These are phyloP conservation scores for Lampropteryx suffumata DNA, from an alignment of 2,888 invertebrate species.

Conservation along the genomic window DNA sequence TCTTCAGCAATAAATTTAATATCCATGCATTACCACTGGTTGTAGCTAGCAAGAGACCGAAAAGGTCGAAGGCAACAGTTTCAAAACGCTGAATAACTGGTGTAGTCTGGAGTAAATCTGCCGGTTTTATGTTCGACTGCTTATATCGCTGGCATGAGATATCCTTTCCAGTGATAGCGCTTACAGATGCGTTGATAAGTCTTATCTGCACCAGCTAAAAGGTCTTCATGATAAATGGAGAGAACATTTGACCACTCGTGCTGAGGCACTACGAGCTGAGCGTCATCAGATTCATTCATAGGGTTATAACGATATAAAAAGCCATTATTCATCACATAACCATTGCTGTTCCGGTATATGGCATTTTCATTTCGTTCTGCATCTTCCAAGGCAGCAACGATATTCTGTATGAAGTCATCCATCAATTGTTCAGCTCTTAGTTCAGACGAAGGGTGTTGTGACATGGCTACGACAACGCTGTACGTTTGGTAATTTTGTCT, in stretches of 20 bases:
- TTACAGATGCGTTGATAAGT: slow-evolving; percentile 10
- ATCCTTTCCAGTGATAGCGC: slow-evolving; percentile 31
- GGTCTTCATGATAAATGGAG: slow-evolving; percentile 18
- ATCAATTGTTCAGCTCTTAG: slow-evolving; percentile 30
- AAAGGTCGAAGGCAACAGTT: slow-evolving; percentile 3
- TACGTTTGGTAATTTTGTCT: too few species aligned
- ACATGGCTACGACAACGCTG: slow-evolving; percentile 22
- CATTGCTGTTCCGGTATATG: slow-evolving; percentile 35
- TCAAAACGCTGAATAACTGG: not conserved
- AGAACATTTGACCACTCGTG: slow-evolving; percentile 34
- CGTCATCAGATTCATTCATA: slow-evolving; percentile 23
- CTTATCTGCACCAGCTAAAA: slow-evolving; percentile 17
- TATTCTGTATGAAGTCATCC: slow-evolving; percentile 22
- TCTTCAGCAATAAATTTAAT: slow-evolving; percentile 37
- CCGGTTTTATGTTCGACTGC: slow-evolving; percentile 2
- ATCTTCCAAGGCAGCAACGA: slow-evolving; percentile 24
- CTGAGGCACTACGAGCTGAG: slow-evolving; percentile 37
- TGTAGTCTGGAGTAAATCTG: slow-evolving; percentile 3
- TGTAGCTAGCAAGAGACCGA: slow-evolving; percentile 1
- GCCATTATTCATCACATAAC: slow-evolving; percentile 37
- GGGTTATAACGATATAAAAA: slow-evolving; percentile 33
- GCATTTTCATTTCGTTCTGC: slow-evolving; percentile 20
- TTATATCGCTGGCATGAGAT: slow-evolving; percentile 2
- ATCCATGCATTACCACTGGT: slow-evolving; percentile 24
- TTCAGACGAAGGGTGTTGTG: slow-evolving; percentile 8